Evolutionary conservation across 2,888 invertebrate species (phyloP), one percentile per base, ranked within the genome.

Genomic region (Pyrgus malvae): DNA sequence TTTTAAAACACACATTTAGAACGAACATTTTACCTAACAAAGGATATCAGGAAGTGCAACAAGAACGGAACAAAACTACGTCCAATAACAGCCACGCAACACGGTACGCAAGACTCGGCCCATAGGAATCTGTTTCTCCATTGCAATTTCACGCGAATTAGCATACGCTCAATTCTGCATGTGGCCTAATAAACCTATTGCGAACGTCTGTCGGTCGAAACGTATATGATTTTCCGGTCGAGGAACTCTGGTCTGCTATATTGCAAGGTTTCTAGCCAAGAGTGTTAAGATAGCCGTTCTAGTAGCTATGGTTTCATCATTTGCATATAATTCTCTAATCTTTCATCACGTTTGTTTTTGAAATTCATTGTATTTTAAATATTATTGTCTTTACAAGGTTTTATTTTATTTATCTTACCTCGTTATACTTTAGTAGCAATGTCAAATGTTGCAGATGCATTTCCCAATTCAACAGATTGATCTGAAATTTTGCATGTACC

Each of bases 101-200:
- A 38, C 27, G 12, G 31, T 23, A 29, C 40, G 41, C 50, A 35
- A 60, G 55, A 50, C 54, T 37, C 55, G 58, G 60, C 61, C 57
- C 12, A 44, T 45, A 53, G 44, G 45, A 53, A 50, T 41, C 41
- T 27, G 44, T 53, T 44, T 44, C 44, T 29, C 44, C 51, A 53
- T 21, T 45, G 44, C 69, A 75, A 76, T 76, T 79, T 80, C 74
- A 76, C 71, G 76, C 69, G 61, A 62, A 79, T 80, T 74, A 76
- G 67, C 72, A 66, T 71, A 64, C 62, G 61, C 58, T 66, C 59
- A 55, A 54, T 60, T 59, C 51, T 59, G 56, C 60, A 59, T 59
- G 63, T 71, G 72, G 71, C 70, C 74, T 65, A 75, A 79, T 78
- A 79, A 75, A 74, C 38, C 38, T 45, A 45, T 44, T 45, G 51